Evolutionary conservation across 2,888 invertebrate species (phyloP), one percentile per base, ranked within the genome.

Genomic region (Iselma pallidipennis): DNA sequence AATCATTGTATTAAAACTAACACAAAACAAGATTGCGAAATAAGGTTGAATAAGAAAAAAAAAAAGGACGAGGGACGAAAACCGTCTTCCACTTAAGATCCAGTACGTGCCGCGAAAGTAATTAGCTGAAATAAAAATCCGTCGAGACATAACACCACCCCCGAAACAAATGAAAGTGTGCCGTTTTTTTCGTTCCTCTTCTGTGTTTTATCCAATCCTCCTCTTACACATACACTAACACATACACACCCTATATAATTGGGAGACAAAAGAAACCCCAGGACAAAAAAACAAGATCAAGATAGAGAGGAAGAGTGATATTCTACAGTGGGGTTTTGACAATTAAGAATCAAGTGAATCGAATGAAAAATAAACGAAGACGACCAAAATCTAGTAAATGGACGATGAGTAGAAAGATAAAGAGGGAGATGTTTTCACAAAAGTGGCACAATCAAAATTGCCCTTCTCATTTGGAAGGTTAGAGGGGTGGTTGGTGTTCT

Each of bases 61-160:
- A 45, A 45, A 45, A 28, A 45, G 5, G 45, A 45, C 12, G 23
- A 28, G 4, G 28, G 28, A 42, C 14, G 52, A 64, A 66, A 67
- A 58, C 56, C 59, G 57, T 65, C 63, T 65, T 67, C 67, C 67
- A 65, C 67, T 69, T 63, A 66, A 68, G 57, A 23, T 57, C 45
- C 58, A 31, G 67, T 75, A 81, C 81, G 81, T 81, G 81, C 79
- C 75, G 58, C 72, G 78, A 81, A 82, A 81, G 80, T 81, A 82
- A 82, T 82, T 82, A 82, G 80, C 75, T 62, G 77, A 78, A 77
- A 81, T 81, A 82, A 82, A 82, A 82, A 82, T 82, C 81, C 80
- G 78, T 74, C 77, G 80, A 78, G 80, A 78, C 77, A 71, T 70
- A 71, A 12, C 45, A 45, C 21, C 45, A 21, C 21, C 7, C 9